Evolutionary conservation across 2,888 invertebrate genomes (phyloP), one percentile per base, ranked within the genome.

Genomic region (Anagyrus pseudococci): DNA sequence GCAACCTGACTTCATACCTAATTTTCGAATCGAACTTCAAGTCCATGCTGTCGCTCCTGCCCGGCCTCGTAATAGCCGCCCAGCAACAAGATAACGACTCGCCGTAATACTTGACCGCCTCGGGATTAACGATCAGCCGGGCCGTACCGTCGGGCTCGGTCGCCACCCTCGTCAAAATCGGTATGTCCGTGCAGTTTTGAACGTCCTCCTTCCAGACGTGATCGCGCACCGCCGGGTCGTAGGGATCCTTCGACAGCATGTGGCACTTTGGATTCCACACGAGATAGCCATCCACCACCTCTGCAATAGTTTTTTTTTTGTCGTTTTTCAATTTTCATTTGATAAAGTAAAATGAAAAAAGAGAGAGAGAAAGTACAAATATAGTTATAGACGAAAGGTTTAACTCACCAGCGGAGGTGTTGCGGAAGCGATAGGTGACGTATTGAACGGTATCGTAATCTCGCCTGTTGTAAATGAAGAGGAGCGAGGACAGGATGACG

Each of bases 71-170:
- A 68, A 90, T 86, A 2, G 85, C 78, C 62, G 82, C 81, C 77
- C 88, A 89, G 74, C 89, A 89, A 73, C 90, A 90, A n/a, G 76
- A 77, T 40, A 89, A 63, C 33, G 89, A 64, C 46, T 83, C 81
- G 10, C 71, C 77, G 65, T 82, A 78, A 15, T 79, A 77, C 33
- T 85, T 73, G 56, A 84, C 81, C 8, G 64, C 59, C 13, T 71
- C 62, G 1, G 67, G 41, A 23, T 77, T 70, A 1, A 80, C 50
- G 2, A 63, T 66, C n/a, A 79, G 64, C 2, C 68, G 49, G 17
- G 70, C 58, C 17, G 67, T 78, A 4, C 77, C 79, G 63, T 76
- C 72, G 20, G 67, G 62, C 23, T 73, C 72, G 20, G 69, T 69
- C 0, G 61, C 60, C 26, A 79, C 67, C 4, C 68, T 63, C 54